Evolutionary conservation across 2,797 vertebrate genomes (phyloP).

Genomic region (Thripadectes ignobilis): DNA sequence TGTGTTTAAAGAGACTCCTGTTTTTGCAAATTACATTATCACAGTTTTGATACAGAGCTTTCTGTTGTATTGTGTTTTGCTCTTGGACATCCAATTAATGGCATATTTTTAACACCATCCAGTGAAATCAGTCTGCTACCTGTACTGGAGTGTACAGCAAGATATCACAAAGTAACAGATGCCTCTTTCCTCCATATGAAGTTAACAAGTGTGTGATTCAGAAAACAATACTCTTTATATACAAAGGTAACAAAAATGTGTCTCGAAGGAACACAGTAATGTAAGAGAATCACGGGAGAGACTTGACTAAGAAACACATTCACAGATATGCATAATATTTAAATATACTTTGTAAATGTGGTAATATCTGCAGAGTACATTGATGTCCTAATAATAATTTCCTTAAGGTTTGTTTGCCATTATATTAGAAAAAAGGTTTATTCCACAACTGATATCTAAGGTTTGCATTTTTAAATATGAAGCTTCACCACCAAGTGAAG

Average conservation of each 20-base stretch:
- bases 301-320: background rate
- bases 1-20: background rate
- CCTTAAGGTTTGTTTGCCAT: background rate
- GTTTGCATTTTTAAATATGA: background rate
- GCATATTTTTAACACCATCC: background rate
- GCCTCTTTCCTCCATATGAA: background rate
- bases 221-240: background rate
- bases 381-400: background rate
- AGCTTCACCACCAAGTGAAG: conserved; percentile 23
- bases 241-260: background rate
- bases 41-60: background rate
- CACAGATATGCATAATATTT: background rate
- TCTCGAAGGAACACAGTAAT: background rate
- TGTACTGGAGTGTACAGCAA: background rate
- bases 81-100: background rate
- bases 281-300: background rate
- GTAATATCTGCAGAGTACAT: background rate
- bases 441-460: background rate
- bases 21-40: background rate
- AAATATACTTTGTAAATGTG: background rate
- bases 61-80: background rate
- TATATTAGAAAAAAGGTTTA: background rate
- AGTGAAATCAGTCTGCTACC: background rate
- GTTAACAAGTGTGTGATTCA: background rate
- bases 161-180: background rate